Conservation (phyloP, 2,113 vertebrate genomes). For the Heterotis niloticus region DNA sequence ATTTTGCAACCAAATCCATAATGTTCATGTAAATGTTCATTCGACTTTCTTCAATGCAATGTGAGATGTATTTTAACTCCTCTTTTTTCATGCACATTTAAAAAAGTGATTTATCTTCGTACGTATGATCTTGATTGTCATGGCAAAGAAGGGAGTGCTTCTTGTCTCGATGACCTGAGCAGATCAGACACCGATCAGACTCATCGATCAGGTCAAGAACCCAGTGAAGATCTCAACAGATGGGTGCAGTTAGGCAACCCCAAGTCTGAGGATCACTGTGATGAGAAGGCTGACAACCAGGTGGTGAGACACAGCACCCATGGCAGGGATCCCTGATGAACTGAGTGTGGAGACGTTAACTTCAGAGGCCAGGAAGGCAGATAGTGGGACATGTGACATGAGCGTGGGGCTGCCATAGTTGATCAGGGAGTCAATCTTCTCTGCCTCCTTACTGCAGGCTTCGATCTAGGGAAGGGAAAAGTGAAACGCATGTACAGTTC, state of each 20-base stretch:
- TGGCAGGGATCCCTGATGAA: conserved; percentile 52
- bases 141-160: neutral
- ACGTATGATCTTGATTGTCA: conserved; percentile 16
- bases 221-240: neutral
- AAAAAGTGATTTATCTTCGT: neutral
- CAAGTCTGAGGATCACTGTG: conserved; percentile 23
- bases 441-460: conserved; percentile 95
- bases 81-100: neutral
- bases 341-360: conserved; percentile 72
- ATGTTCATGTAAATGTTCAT: neutral
- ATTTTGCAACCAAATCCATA: neutral
- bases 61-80: neutral
- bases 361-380: conserved; percentile 83
- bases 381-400: conserved; percentile 84
- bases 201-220: neutral
- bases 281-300: conserved; percentile 52
- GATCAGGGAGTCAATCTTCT: conserved; percentile 95
- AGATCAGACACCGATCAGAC: neutral
- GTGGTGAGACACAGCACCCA: conserved; percentile 30
- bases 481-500: neutral
- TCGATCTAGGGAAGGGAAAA: conserved; percentile 70
- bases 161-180: neutral
- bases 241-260: neutral
- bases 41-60: neutral
- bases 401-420: conserved; percentile 90